Evolutionary conservation across 2,797 vertebrate species (phyloP).

Genomic region (Sciaenops ocellatus): DNA sequence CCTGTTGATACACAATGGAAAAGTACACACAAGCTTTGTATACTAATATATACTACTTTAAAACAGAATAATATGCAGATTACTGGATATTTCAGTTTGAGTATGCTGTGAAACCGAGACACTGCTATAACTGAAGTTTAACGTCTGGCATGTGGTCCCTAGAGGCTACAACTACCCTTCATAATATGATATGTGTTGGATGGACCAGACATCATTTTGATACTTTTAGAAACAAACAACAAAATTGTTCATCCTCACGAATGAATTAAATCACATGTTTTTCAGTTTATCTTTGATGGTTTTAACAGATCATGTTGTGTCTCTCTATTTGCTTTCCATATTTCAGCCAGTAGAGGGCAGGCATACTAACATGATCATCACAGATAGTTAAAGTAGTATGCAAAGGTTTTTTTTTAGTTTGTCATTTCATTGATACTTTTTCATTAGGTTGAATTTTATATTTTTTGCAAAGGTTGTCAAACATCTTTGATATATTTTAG

Average conservation of each 20-base stretch:
- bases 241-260: background rate
- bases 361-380: background rate
- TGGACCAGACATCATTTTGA: background rate
- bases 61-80: background rate
- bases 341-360: slow-evolving; percentile 20
- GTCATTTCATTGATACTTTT: background rate
- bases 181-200: background rate
- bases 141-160: background rate
- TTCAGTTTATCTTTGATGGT: background rate
- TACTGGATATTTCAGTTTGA: background rate
- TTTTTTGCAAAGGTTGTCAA: too few species aligned
- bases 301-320: background rate
- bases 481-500: too few species aligned
- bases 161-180: background rate
- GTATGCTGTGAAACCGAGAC: background rate
- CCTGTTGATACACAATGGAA: slow-evolving; percentile 30
- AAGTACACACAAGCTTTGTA: background rate
- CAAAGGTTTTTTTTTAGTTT: background rate
- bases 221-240: background rate
- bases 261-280: slow-evolving; percentile 1
- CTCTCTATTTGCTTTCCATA: slow-evolving; percentile 1
- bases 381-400: background rate
- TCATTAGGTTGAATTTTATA: too few species aligned
- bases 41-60: background rate
- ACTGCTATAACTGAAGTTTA: background rate